These are phyloP conservation scores for Agriopis leucophaearia DNA, from an alignment of 2,888 invertebrate genomes.

Conservation along the genomic window DNA sequence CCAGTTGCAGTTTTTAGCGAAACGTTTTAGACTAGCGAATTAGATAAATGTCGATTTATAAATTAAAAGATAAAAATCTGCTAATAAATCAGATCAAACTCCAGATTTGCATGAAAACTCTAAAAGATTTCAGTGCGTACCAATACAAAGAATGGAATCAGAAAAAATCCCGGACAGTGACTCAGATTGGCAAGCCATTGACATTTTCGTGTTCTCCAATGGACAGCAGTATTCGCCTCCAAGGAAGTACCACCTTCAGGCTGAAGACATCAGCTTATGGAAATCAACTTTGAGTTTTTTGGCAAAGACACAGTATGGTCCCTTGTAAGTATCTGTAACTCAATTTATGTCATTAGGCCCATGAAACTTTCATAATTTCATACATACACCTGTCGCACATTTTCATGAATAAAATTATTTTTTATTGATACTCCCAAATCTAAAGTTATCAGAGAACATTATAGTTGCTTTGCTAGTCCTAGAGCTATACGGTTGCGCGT, in stretches of 20 bases:
- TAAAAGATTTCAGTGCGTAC: background rate
- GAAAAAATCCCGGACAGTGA: slow-evolving; percentile 48
- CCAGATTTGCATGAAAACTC: background rate
- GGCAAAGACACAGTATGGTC: slow-evolving; percentile 69
- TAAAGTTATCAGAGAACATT: too few relatives aligned
- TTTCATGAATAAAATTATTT: too few relatives aligned
- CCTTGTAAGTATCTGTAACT: slow-evolving; percentile 56
- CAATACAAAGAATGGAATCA: slow-evolving; percentile 7
- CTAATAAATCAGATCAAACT: background rate
- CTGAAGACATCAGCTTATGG: slow-evolving; percentile 67
- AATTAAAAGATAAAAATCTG: background rate
- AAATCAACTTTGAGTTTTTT: slow-evolving; percentile 59
- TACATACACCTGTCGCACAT: too few relatives aligned
- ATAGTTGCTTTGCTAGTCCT: too few relatives aligned
- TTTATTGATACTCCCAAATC: too few relatives aligned
- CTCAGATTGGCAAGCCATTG: slow-evolving; percentile 58
- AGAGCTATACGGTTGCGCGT: too few relatives aligned
- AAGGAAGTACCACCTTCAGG: slow-evolving; percentile 70
- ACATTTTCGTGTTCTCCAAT: slow-evolving; percentile 75
- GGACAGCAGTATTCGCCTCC: slow-evolving; percentile 74
- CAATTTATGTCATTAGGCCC: background rate
- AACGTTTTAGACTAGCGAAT: background rate
- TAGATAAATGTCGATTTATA: background rate
- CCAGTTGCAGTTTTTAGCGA: background rate
- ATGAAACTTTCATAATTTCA: too few relatives aligned